These are phyloP conservation scores for Pristionchus fissidentatus DNA, from an alignment of 2,888 invertebrate species.

Conservation along the genomic window DNA sequence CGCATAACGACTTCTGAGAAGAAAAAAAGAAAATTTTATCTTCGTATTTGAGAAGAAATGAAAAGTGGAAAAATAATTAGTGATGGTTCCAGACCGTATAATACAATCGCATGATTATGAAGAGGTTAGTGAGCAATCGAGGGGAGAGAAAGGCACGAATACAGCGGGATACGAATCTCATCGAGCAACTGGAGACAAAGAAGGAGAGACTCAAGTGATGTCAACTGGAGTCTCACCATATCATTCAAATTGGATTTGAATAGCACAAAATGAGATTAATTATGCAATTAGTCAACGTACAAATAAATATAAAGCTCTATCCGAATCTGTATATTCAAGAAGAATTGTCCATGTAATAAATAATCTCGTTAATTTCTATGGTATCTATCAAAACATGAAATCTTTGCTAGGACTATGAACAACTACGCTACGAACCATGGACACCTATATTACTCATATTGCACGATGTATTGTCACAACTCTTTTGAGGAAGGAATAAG, in stretches of 20 bases:
- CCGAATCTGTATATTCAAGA: neutral
- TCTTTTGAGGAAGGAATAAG: neutral
- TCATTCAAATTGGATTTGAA: slow-evolving; percentile 38
- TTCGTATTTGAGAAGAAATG: neutral
- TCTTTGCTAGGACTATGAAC: neutral
- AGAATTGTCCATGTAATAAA: neutral
- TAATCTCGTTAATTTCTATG: slow-evolving; percentile 38
- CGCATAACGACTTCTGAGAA: neutral
- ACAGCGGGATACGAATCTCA: slow-evolving; percentile 8
- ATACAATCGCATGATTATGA: slow-evolving; percentile 12
- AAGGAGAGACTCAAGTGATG: slow-evolving; percentile 21
- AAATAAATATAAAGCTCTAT: slow-evolving; percentile 4
- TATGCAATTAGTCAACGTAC: slow-evolving; percentile 26
- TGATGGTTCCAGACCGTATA: slow-evolving; percentile 35
- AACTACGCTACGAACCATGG: slow-evolving; percentile 25
- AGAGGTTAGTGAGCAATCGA: slow-evolving; percentile 25
- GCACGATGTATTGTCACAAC: neutral
- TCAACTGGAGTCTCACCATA: neutral
- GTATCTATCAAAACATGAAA: slow-evolving; percentile 20
- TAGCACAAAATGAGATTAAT: slow-evolving; percentile 4
- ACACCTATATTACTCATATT: slow-evolving; percentile 6
- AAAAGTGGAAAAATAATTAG: neutral
- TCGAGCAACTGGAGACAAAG: neutral
- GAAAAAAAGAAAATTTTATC: neutral
- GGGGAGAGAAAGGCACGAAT: neutral